Evolutionary conservation across 2,888 invertebrate genomes (phyloP), one percentile per base, ranked within the genome.

Genomic region (Ormyrus labotus): DNA sequence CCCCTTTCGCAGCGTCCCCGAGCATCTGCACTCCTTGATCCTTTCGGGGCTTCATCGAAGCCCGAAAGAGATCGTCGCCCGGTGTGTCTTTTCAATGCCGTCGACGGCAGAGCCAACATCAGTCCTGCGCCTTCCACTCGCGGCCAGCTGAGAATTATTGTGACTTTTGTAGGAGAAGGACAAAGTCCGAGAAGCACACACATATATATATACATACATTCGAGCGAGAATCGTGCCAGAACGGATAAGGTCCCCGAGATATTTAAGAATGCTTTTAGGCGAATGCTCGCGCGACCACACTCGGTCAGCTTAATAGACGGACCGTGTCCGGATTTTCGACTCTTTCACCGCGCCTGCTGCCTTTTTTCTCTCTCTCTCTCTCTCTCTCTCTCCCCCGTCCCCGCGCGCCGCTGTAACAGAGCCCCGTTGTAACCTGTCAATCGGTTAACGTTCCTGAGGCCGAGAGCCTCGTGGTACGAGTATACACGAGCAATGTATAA

Each of bases 211-310:
- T 10, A 58, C 6, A 11, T 61, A 53, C 0, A 45, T 13, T n/a
- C 34, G 13, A 45, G n/a, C 50, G 68, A 73, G 82, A 77, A 85
- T 86, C 87, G 89, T 89, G 88, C 19, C 19, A 80, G 86, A 85
- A 83, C 83, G 87, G 89, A 90, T 89, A 89, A 88, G 69, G 83
- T 83, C 83, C 69, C 58, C 75, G 65, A 77, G 84, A 84, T 88
- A 89, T 89, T 88, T 85, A 86, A 88, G 86, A 90, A 90, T 87
- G 89, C 89, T 90, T 89, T 90, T 89, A 89, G 85, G 74, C 79
- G 77, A 75, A 55, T 75, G 74, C 58, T 70, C 63, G 65, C 75
- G 70, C 73, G 74, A 70, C 80, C 64, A 58, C 9, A 55, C 55
- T 60, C 65, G 55, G 58, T 7, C 9, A 6, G 76, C 68, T 61